phyloP scores from a whole-genome alignment of 2,797 vertebrate genomes.

The Ctenochaetus hawaiiensis region DNA sequence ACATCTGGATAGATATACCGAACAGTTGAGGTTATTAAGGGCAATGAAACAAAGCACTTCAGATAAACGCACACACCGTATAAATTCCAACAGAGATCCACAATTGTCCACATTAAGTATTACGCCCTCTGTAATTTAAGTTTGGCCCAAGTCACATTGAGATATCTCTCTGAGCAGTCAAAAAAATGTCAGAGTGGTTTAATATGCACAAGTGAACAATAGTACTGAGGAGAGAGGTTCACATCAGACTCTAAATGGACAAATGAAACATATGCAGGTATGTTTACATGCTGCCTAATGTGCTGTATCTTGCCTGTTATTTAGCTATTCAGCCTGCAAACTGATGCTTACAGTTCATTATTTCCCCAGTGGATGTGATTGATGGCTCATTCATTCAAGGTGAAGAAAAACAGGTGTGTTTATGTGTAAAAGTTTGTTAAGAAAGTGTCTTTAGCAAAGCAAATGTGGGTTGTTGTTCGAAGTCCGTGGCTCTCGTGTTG shows the following conservation, averaged over 20 bases:
- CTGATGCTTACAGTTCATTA: not conserved
- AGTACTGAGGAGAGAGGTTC: not conserved
- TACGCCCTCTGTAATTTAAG: not conserved
- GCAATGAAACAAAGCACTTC: not conserved
- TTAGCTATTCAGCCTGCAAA: not conserved
- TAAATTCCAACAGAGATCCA: not conserved
- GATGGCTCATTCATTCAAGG: not conserved
- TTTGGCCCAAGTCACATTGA: not conserved
- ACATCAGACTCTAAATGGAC: not conserved
- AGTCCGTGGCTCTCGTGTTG: not conserved
- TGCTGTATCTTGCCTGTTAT: not conserved
- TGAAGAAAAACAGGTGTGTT: not conserved
- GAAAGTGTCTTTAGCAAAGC: not conserved
- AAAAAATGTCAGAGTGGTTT: not conserved
- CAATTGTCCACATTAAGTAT: not conserved
- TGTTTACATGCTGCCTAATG: not conserved
- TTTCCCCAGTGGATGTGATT: not conserved
- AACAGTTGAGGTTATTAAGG: not conserved
- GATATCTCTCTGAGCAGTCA: not conserved
- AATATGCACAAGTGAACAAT: not conserved
- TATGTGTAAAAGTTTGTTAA: not conserved
- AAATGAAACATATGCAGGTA: not conserved
- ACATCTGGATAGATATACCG: slow-evolving; percentile 85
- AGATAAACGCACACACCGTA: not conserved
- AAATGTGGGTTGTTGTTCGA: not conserved